A percentile compares a stretch with the other conserved stretches of the same genome.
phyloP scores from a whole-genome alignment of 2,888 invertebrate genomes.

The Macaria liturata region DNA sequence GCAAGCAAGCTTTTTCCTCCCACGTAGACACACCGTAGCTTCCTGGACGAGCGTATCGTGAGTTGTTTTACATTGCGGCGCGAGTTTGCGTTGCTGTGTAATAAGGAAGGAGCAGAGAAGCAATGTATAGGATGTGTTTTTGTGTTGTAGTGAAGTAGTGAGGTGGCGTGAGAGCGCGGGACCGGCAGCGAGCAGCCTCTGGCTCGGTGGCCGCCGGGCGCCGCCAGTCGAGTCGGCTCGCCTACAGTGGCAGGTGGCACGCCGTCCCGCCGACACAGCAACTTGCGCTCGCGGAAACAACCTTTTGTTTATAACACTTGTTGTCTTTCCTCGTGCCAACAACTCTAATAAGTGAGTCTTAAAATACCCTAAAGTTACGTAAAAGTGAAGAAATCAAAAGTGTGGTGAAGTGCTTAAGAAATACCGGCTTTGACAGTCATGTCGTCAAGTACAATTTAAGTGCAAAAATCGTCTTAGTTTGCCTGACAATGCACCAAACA shows the following conservation, averaged over 20 bases:
- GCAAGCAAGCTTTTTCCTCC: conserved; percentile 46
- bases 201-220: conserved; percentile 36
- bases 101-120: conserved; percentile 11
- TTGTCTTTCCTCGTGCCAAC: conserved; percentile 51
- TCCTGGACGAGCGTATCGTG: conserved; percentile 1
- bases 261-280: conserved; percentile 49
- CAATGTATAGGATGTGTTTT: conserved; percentile 32
- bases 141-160: conserved; percentile 40
- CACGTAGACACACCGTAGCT: conserved; percentile 12
- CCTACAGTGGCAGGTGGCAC: conserved; percentile 74
- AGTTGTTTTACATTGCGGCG: conserved; percentile 44
- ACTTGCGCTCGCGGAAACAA: conserved; percentile 70
- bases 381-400: conserved; percentile 46
- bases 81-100: not conserved
- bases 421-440: conserved; percentile 66
- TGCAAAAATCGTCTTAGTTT: conserved; percentile 67
- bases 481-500: conserved; percentile 60
- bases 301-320: conserved; percentile 75
- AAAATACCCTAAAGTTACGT: conserved; percentile 37
- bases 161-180: conserved; percentile 61
- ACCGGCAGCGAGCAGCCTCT: conserved; percentile 62
- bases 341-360: conserved; percentile 33
- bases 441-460: conserved; percentile 72
- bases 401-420: conserved; percentile 73
- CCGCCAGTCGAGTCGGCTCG: conserved; percentile 75